phyloP scores from a whole-genome alignment of 2,797 vertebrate species.

The Pseudomugil tenellus region DNA sequence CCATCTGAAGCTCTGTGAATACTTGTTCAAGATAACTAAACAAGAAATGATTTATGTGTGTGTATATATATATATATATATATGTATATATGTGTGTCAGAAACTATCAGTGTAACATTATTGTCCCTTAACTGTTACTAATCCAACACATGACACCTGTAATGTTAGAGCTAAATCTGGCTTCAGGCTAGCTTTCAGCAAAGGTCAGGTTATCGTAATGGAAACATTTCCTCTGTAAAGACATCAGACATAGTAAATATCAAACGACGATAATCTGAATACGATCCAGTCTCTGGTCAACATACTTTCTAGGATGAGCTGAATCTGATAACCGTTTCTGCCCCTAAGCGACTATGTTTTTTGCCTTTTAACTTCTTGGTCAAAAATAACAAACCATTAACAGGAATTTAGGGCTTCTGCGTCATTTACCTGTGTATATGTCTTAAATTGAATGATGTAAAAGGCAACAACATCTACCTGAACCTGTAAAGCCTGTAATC shows the following conservation, averaged over 20 bases:
- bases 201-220: slow-evolving; percentile 32
- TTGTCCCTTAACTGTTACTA: slow-evolving; percentile 53
- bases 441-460: neutral
- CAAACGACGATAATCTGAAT: slow-evolving; percentile 28
- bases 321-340: slow-evolving; percentile 20
- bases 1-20: neutral
- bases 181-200: slow-evolving; percentile 34
- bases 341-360: slow-evolving; percentile 17
- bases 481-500: slow-evolving; percentile 10
- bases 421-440: slow-evolving; percentile 1
- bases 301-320: slow-evolving; percentile 10
- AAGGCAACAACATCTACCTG: neutral
- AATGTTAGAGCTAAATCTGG: slow-evolving; percentile 22
- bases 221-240: slow-evolving; percentile 25
- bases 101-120: too few species aligned
- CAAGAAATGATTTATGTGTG: too few species aligned
- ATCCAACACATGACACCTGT: slow-evolving; percentile 36
- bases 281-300: neutral
- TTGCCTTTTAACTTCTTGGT: slow-evolving; percentile 19
- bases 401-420: slow-evolving; percentile 17
- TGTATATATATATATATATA: too few species aligned
- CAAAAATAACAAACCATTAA: slow-evolving; percentile 19
- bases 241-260: slow-evolving; percentile 13
- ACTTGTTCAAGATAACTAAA: neutral
- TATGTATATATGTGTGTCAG: too few species aligned